phyloP scores from a whole-genome alignment of 1,140 invertebrate species.

The Amyelois transitella region DNA sequence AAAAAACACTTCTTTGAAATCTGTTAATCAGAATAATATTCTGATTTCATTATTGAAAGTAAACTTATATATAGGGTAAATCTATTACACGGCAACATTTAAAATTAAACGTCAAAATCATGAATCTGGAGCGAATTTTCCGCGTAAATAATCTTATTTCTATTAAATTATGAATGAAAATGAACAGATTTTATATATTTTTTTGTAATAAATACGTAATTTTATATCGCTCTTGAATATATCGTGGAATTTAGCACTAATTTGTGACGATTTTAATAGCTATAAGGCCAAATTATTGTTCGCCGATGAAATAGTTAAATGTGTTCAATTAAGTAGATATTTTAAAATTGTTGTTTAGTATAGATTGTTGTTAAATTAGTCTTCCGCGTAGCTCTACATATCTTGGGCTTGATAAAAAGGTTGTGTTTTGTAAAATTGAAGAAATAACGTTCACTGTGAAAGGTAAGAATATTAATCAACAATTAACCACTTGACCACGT shows the following conservation, averaged over 20 bases:
- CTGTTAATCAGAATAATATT: no score
- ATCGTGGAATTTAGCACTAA: neutral
- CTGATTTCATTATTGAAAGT: no score
- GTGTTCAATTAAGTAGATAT: slow-evolving; percentile 9
- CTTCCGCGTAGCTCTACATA: slow-evolving; percentile 35
- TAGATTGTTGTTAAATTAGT: slow-evolving; percentile 33
- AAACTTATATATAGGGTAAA: neutral
- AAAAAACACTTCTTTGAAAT: no score
- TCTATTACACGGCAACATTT: slow-evolving; percentile 27
- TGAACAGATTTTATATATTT: slow-evolving; percentile 16
- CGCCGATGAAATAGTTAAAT: neutral
- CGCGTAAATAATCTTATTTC: slow-evolving; percentile 33
- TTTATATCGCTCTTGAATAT: slow-evolving; percentile 1
- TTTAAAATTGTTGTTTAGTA: slow-evolving; percentile 26
- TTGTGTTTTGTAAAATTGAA: slow-evolving; percentile 51
- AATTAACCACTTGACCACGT: no score
- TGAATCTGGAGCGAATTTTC: slow-evolving; percentile 57
- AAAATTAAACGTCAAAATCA: slow-evolving; percentile 44
- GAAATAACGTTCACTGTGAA: slow-evolving; percentile 38
- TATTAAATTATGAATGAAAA: slow-evolving; percentile 59
- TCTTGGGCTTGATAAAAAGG: slow-evolving; percentile 30
- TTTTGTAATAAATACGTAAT: slow-evolving; percentile 11
- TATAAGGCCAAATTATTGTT: neutral
- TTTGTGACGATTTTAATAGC: neutral
- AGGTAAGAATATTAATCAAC: slow-evolving; percentile 28